These are phyloP conservation scores for Pharmacophagus antenor DNA, from an alignment of 2,888 invertebrate genomes.

Conservation along the genomic window DNA sequence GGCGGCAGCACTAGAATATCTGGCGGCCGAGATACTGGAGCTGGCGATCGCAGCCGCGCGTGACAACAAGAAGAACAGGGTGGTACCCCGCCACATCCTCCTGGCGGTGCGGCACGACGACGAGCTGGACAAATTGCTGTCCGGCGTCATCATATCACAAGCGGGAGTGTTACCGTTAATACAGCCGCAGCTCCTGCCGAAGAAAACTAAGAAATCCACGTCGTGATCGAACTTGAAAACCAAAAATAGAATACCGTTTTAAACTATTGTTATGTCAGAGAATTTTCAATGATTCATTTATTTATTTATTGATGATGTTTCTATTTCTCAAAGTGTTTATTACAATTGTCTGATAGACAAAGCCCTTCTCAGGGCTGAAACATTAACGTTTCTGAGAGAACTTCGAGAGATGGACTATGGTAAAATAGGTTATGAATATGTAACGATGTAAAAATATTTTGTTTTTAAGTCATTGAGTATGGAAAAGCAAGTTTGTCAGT, in stretches of 20 bases:
- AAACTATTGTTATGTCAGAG: background rate
- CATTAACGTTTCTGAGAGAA: constrained; percentile 3
- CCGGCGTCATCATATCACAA: constrained; percentile 52
- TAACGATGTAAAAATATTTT: no score
- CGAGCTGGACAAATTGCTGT: constrained; percentile 53
- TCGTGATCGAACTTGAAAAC: constrained; percentile 18
- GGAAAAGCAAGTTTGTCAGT: no score
- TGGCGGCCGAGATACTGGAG: constrained; percentile 85
- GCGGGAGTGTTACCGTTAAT: constrained; percentile 59
- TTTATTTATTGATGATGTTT: no score
- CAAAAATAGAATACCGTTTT: background rate
- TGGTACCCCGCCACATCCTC: constrained; percentile 53
- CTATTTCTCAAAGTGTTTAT: no score
- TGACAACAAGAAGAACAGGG: constrained; percentile 84
- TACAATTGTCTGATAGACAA: constrained; percentile 38
- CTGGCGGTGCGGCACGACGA: constrained; percentile 61
- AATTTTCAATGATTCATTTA: constrained; percentile 5
- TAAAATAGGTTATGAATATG: no score
- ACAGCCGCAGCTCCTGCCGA: constrained; percentile 53
- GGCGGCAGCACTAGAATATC: constrained; percentile 82
- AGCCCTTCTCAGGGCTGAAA: constrained; percentile 52
- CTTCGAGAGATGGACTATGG: no score
- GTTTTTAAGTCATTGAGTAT: no score
- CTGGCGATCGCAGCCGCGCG: constrained; percentile 82
- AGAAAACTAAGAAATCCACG: constrained; percentile 50